Evolutionary conservation across 2,113 vertebrate genomes (phyloP), one percentile per base, ranked within the genome.

Genomic region (Mobula hypostoma): DNA sequence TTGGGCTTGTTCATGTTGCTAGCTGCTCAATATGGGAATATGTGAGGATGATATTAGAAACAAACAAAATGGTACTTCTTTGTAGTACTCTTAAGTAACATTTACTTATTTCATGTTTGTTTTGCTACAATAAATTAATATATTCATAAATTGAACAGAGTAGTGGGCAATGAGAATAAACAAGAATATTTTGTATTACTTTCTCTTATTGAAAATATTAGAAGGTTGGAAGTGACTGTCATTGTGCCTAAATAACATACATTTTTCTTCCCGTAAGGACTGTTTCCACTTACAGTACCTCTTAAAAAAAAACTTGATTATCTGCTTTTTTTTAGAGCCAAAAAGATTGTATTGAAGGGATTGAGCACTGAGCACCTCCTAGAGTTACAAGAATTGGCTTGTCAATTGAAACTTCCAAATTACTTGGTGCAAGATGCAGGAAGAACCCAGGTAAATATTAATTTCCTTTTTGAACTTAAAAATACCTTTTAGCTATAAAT

Each of bases 361-460:
- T 96, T 96, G n/a, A 97, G 96, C 14, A 96, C 96, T 94, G 96
- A 96, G 88, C 97, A 98, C 77, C 96, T 98, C 29, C 94, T 98
- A 95, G 97, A 98, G 94, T 96, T 98, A 61, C 97, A 97, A 94
- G 97, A 97, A 24, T 95, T 97, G 95, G 97, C 97, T 32, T 96
- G 97, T 96, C 98, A 96, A 94, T 96, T 97, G 95, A 97, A 95
- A 80, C 95, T 98, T 94, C 97, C 97, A 56, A 96, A 97, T 0
- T 97, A 98, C 94, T 95, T 98, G 95, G 97, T 98, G 94, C 97
- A 97, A 94, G 97, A 98, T 95, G 97, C 97, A n/a, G 97, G 97
- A 32, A 96, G 96, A 15, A 98, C 97, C 92, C 97, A 98, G 97
- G 97, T 98, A 94, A 95, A 93, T 36, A 21, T 21, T 94, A 24